Conservation (phyloP, 37 sponge, comb jelly and placozoan genomes). For the Cladorhizidae sp. region DNA sequence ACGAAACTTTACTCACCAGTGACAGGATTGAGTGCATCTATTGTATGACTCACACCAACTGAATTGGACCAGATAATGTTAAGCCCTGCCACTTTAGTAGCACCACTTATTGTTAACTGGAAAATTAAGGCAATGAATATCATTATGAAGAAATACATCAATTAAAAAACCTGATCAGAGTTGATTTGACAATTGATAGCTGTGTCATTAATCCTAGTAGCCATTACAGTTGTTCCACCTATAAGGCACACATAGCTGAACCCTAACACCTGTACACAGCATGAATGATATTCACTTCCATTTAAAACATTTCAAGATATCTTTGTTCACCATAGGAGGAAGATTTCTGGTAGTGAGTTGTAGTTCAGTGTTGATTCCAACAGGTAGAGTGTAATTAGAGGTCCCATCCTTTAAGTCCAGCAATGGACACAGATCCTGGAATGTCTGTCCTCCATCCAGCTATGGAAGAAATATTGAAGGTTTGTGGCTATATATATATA, state of each 20-base stretch:
- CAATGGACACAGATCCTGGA: constrained; percentile 45
- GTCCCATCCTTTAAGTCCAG: constrained; percentile 1
- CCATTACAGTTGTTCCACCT: background rate
- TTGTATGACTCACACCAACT: background rate
- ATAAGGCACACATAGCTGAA: constrained; percentile 27
- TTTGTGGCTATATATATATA: too few relatives aligned
- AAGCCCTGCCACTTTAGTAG: background rate
- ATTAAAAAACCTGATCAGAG: background rate
- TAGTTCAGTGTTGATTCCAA: constrained; percentile 8
- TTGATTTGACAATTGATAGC: constrained; percentile 14
- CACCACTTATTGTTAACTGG: too few relatives aligned
- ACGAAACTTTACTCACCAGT: background rate
- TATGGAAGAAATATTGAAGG: too few relatives aligned
- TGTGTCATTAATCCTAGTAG: constrained; percentile 16
- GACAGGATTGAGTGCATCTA: background rate
- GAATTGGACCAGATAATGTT: background rate
- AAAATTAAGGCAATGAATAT: too few relatives aligned
- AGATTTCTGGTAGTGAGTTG: constrained; percentile 48
- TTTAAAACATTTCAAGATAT: too few relatives aligned
- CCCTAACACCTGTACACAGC: constrained; percentile 18
- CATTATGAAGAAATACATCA: too few relatives aligned
- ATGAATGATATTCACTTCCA: too few relatives aligned
- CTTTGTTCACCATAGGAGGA: constrained; percentile 10
- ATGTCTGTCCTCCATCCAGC: background rate
- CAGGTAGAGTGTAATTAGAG: constrained; percentile 37